Conservation (phyloP, 2,797 vertebrate species). For the Coregonus ussuriensis region DNA sequence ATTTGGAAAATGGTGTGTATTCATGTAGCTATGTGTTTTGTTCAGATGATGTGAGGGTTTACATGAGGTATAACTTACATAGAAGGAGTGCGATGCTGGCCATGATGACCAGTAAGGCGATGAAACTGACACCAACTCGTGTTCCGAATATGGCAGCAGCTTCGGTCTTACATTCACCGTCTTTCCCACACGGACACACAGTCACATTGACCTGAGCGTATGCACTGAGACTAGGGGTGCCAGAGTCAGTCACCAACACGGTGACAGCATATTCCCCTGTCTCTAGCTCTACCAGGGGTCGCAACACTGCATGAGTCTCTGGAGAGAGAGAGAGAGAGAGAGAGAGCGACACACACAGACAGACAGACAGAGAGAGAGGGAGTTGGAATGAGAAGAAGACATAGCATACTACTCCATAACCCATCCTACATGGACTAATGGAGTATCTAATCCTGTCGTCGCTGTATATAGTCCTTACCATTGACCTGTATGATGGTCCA, state of each 20-base stretch:
- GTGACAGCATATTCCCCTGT: slow-evolving; percentile 78
- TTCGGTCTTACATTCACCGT: slow-evolving; percentile 78
- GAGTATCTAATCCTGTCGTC: no score
- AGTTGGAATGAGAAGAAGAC: no score
- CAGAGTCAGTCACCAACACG: slow-evolving; percentile 84
- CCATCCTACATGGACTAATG: no score
- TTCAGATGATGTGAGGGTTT: neutral
- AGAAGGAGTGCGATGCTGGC: slow-evolving; percentile 78
- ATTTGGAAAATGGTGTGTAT: neutral
- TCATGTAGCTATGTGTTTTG: neutral
- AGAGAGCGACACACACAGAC: no score
- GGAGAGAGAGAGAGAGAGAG: slow-evolving; percentile 20
- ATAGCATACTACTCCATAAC: no score
- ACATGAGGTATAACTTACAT: slow-evolving; percentile 72
- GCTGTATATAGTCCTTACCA: slow-evolving; percentile 65
- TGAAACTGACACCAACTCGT: slow-evolving; percentile 82
- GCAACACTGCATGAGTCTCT: slow-evolving; percentile 86
- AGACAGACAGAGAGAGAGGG: no score
- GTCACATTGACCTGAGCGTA: slow-evolving; percentile 84
- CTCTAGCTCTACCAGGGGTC: slow-evolving; percentile 70
- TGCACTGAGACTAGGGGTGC: slow-evolving; percentile 73
- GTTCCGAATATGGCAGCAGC: slow-evolving; percentile 72
- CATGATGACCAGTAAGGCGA: slow-evolving; percentile 83
- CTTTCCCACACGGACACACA: slow-evolving; percentile 81
- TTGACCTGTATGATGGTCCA: slow-evolving; percentile 88